Base-by-base conservation (phyloP, 2,797 vertebrate species). In the Trachops cirrhosus region DNA sequence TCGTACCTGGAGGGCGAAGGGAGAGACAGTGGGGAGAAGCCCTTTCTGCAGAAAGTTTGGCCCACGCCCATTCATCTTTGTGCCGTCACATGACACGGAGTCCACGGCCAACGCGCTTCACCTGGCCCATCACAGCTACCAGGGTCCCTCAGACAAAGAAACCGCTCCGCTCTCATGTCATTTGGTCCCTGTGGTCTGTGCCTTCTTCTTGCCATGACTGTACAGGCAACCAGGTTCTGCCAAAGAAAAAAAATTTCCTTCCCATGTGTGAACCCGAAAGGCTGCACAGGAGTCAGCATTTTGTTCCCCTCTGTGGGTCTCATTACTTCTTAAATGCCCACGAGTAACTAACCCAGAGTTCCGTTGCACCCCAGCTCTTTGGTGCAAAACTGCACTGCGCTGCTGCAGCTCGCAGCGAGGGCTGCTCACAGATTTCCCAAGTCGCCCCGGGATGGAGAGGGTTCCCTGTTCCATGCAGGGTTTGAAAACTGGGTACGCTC, bases 401-500 rank as follows among this genome's bases (percentile, higher is more conserved):
- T 6, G 7, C 32, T 4, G 24, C 1, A 8, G 10, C 1, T 1
- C 0, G 0, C 0, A 15, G 57, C 9, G 16, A 50, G 82, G 67
- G 44, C 6, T 1, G 0, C 18, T 48, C 19, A 15, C 80, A 21
- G 85, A 39, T 26, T 9, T 32, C 41, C 54, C 10, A 21, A 16
- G 12, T 48, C 22, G 5, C 59, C 24, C 15, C 5, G 0, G 0
- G 5, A 41, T 2, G 32, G 71, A 59, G 71, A 59, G 32, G 7
- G 18, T 75, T 95, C 90, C 92, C 57, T 26, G 68, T 85, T 96
- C 0, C 50, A n/a, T 95, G 77, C 73, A 54, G 91, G 87, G 41
- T 32, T 19, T 67, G 77, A 95, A 97, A 93, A 93, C 46, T 77
- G 44, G 41, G 39, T 32, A 73, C 19, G 89, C 5, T 96, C 95